These are phyloP conservation scores for Danio jaintianensis DNA, from an alignment of 2,797 vertebrate species.

Conservation along the genomic window DNA sequence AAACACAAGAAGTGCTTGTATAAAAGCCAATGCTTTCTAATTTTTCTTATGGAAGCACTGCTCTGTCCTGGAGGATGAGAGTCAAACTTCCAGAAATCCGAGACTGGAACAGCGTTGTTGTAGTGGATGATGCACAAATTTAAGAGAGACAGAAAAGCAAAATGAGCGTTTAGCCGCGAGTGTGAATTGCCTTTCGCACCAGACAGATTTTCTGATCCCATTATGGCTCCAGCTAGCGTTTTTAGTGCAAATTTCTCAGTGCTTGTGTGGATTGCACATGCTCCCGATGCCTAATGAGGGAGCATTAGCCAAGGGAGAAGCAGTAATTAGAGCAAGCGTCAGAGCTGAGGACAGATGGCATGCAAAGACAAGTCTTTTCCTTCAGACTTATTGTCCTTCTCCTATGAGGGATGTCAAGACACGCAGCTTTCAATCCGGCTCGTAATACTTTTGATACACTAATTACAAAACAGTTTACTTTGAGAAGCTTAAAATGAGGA, in stretches of 20 bases:
- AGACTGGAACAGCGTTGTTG: constrained; percentile 65
- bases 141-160: constrained; percentile 76
- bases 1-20: neutral
- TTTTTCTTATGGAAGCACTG: constrained; percentile 29
- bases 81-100: constrained; percentile 56
- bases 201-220: constrained; percentile 84
- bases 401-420: constrained; percentile 67
- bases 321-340: constrained; percentile 85
- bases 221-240: constrained; percentile 82
- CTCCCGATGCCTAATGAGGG: constrained; percentile 84
- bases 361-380: constrained; percentile 82
- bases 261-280: constrained; percentile 86
- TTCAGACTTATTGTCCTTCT: constrained; percentile 71
- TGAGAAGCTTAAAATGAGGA: constrained; percentile 42
- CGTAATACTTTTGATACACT: constrained; percentile 60
- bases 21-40: neutral
- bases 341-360: constrained; percentile 84
- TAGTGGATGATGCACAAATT: constrained; percentile 68
- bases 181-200: constrained; percentile 87
- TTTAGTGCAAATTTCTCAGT: constrained; percentile 81
- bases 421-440: constrained; percentile 62
- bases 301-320: constrained; percentile 83
- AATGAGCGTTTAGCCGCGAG: constrained; percentile 85
- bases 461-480: constrained; percentile 63
- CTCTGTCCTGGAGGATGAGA: constrained; percentile 31